Percentiles rank a stretch among this genome's conserved stretches.
phyloP scores from a whole-genome alignment of 2,797 vertebrate species.

The Pseudochaenichthys georgianus region DNA sequence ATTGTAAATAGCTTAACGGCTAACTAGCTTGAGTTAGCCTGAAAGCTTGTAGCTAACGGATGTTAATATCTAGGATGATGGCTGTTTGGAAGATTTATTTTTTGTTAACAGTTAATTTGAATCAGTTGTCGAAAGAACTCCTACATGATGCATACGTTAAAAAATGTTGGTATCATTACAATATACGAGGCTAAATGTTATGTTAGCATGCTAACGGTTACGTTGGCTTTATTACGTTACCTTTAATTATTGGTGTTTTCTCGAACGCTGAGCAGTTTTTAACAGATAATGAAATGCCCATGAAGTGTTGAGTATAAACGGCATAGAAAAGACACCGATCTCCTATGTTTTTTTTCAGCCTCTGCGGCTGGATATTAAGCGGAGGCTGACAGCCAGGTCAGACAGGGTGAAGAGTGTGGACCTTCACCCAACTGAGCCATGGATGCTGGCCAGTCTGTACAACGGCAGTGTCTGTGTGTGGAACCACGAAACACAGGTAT shows the following conservation, averaged over 20 bases:
- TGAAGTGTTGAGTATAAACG: neutral
- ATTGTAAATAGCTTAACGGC: constrained; percentile 54
- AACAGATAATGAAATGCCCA: neutral
- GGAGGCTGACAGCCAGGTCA: constrained; percentile 96
- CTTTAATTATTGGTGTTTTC: neutral
- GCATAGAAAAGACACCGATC: neutral
- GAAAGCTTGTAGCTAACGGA: neutral
- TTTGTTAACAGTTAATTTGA: neutral
- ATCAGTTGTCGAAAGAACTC: neutral
- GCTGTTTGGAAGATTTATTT: neutral
- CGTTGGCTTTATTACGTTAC: neutral
- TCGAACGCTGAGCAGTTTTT: neutral
- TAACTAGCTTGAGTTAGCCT: constrained; percentile 63
- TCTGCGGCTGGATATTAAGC: constrained; percentile 98
- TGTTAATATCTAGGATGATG: neutral
- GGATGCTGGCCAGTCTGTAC: constrained; percentile 99
- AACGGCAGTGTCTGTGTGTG: constrained; percentile 98
- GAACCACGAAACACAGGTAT: constrained; percentile 98
- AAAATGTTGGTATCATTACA: no score
- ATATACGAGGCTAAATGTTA: neutral
- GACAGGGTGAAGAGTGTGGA: constrained; percentile 99
- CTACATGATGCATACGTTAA: rapidly evolving
- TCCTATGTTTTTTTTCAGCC: constrained; percentile 81
- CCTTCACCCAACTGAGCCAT: constrained; percentile 96
- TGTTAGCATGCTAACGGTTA: constrained; percentile 43